Evolutionary conservation across 1,140 invertebrate genomes (phyloP), one percentile per base, ranked within the genome.

Genomic region (Sminthurinus signatus): DNA sequence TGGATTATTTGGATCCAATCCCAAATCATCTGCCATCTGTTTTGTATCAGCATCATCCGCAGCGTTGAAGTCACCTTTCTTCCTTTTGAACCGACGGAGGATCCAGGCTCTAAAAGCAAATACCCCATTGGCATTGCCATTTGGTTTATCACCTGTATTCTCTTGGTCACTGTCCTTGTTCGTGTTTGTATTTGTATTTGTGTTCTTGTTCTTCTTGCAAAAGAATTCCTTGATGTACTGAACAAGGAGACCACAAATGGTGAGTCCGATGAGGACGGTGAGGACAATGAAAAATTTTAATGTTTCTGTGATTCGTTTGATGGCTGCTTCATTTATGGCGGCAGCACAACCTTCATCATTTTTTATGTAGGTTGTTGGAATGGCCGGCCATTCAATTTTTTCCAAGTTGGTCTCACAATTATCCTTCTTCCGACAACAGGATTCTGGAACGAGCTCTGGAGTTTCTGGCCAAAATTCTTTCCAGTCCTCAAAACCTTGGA

Each of bases 221-320:
- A 48, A 48, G n/a, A 28, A 28, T 14, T 52, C 50, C 50, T 8
- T 3, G 14, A n/a, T 29, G 28, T 27, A 52, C 50, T 52, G 50
- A n/a, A 29, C 3, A 15, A 5, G 14, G n/a, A 52, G 27, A 27
- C 50, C 50, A 52, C 25, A 28, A n/a, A 52, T 27, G 27, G 50
- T n/a, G 21, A 28, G 21, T 8, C 14, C 12, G 19, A 52, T 3
- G 21, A 52, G 50, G 23, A 29, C 25, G 27, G 23, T 28, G 21
- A 52, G 50, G 8, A 52, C 50, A 52, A 52, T 52, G 23, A 52
- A 28, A 28, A 52, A n/a, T 29, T 52, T 52, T 25, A 52, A 28
- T 5, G 50, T 28, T 29, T 52, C 50, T 25, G 25, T 25, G 4
- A 52, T n/a, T 23, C n/a, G 25, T 10, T 25, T 3, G n/a, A 3